phyloP scores from a whole-genome alignment of 2,888 invertebrate genomes.

The Sphecodes monilicornis region DNA sequence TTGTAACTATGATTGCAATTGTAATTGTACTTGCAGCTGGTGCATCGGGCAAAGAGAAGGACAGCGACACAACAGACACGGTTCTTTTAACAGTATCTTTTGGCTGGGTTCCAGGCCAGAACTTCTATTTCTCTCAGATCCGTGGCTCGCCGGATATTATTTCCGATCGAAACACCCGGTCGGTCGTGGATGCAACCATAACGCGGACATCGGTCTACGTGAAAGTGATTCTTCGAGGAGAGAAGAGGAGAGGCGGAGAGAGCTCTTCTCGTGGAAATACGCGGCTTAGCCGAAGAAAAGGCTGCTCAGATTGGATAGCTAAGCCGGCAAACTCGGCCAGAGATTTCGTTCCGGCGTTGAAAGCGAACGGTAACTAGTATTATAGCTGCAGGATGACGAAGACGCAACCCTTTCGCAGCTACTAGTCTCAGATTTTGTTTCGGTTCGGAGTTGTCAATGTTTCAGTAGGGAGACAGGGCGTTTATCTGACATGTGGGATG shows the following conservation, averaged over 20 bases:
- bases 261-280: conserved; percentile 14
- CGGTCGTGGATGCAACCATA: conserved; percentile 37
- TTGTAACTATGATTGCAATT: too few species aligned
- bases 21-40: too few species aligned
- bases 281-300: conserved; percentile 47
- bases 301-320: conserved; percentile 50
- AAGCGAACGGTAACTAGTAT: conserved; percentile 41
- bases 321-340: conserved; percentile 47
- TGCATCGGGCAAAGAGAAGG: too few species aligned
- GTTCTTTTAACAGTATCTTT: conserved; percentile 25
- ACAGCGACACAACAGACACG: not conserved
- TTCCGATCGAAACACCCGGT: conserved; percentile 36
- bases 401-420: conserved; percentile 20
- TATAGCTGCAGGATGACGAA: conserved; percentile 33
- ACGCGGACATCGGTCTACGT: conserved; percentile 46
- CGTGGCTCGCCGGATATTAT: conserved; percentile 44
- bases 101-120: conserved; percentile 43
- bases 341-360: conserved; percentile 47
- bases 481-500: not conserved
- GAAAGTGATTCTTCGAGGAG: conserved; percentile 30
- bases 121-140: conserved; percentile 48
- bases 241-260: not conserved
- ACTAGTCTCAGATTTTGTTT: conserved; percentile 28
- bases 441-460: not conserved
- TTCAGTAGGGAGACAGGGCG: not conserved